Base-by-base conservation (phyloP, 2,113 vertebrate species). In the Microcebus murinus region DNA sequence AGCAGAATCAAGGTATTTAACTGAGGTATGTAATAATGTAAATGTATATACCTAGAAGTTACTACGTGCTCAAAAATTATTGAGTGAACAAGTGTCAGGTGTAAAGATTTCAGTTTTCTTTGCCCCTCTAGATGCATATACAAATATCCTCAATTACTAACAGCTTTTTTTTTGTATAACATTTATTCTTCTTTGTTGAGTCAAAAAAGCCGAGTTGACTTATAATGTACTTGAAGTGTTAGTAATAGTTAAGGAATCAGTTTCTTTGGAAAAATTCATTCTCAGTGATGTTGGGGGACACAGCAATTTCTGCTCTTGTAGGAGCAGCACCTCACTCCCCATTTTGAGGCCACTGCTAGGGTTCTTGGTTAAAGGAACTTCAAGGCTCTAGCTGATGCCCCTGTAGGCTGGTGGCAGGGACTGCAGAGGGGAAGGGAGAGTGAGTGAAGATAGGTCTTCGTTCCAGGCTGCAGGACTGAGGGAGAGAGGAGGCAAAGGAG, bases 101-200 rank as follows among this genome's bases (percentile, higher is more conserved):
- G 15, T 52, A 39, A 77, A 45, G 55, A 77, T 71, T 57, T 34
- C 31, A 21, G 3, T 45, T 61, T 77, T 63, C 18, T 67, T 87
- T 94, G 52, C 31, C 10, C 23, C 27, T 87, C 17, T 55, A 0
- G n/a, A 7, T 61, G 55, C 39, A 34, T 45, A 3, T 45, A 55
- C 29, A 23, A 20, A 20, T 82, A 39, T 8, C 25, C 23, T 67
- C 20, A 9, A 59, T 91, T 80, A 59, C 31, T 48, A 71, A n/a
- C 42, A 39, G 2, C 89, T 59, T 91, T 59, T 59, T 59, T 94
- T 86, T 65, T 70, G 20, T 20, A 3, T 63, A 73, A 12, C 31
- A 55, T 71, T 67, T 84, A 59, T 88, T 85, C 61, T 88, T 61
- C 39, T 93, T 87, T 87, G n/a, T 42, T 73, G 73, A 93, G 7